Conservation (phyloP, 2,888 invertebrate genomes). For the Scaptomyza cyrtandrae region DNA sequence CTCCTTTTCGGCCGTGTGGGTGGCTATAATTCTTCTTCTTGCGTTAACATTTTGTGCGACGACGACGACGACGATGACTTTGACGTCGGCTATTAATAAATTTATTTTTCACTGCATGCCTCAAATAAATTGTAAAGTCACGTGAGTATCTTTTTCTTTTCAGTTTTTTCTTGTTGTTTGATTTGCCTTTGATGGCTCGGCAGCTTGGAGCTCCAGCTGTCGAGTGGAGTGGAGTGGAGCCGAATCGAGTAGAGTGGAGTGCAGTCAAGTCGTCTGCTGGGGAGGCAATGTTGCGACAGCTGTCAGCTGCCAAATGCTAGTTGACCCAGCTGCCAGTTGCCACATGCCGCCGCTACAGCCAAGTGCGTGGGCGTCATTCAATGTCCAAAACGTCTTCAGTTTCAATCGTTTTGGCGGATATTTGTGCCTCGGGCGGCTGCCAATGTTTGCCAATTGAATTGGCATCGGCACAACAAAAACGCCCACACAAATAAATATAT, state of each 20-base stretch:
- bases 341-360: constrained; percentile 47
- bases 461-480: constrained; percentile 31
- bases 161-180: constrained; percentile 39
- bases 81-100: constrained; percentile 73
- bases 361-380: constrained; percentile 56
- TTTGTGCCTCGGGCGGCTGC: constrained; percentile 49
- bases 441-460: constrained; percentile 69
- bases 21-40: constrained; percentile 57
- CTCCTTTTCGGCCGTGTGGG: constrained; percentile 35
- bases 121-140: constrained; percentile 73
- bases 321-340: constrained; percentile 41
- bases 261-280: constrained; percentile 23
- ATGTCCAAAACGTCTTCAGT: constrained; percentile 70
- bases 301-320: constrained; percentile 54
- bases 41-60: constrained; percentile 23
- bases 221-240: constrained; percentile 23
- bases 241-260: constrained; percentile 19
- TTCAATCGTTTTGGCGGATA: constrained; percentile 56
- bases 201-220: constrained; percentile 21
- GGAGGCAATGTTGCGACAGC: constrained; percentile 68
- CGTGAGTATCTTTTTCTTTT: constrained; percentile 55
- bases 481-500: constrained; percentile 47
- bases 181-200: constrained; percentile 65
- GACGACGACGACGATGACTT: constrained; percentile 26
- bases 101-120: constrained; percentile 72